phyloP scores from a whole-genome alignment of 1,140 invertebrate species.

The Catajapyx aquilonaris region DNA sequence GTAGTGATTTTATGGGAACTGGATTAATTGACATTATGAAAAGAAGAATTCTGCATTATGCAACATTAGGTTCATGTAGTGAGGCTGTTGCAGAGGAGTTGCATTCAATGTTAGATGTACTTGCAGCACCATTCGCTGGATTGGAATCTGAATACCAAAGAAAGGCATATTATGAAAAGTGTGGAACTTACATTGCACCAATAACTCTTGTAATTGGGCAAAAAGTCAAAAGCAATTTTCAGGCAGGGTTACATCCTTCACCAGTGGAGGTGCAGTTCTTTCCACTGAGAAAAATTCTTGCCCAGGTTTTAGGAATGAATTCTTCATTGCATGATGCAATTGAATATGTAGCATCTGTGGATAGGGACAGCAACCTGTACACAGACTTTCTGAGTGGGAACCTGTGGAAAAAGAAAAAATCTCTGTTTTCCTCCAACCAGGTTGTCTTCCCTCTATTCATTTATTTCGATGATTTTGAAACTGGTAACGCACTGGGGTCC shows the following conservation, averaged over 20 bases:
- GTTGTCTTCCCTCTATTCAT: constrained; percentile 15
- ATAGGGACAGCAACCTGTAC: not conserved
- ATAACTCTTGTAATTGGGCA: not conserved
- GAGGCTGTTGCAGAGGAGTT: not conserved
- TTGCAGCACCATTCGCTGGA: not conserved
- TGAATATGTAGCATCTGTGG: not conserved
- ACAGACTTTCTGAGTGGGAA: constrained; percentile 15
- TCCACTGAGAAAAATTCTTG: not conserved
- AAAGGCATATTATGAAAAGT: not conserved
- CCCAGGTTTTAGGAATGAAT: not conserved
- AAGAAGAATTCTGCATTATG: not conserved
- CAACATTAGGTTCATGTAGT: not conserved
- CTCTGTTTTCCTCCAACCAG: constrained; percentile 9
- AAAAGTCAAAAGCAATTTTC: not conserved
- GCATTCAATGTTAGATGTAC: not conserved
- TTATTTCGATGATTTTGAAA: constrained; percentile 17
- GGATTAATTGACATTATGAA: not conserved
- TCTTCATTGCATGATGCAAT: not conserved
- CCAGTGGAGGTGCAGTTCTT: not conserved
- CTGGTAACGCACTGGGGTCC: constrained; percentile 17
- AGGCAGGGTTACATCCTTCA: not conserved
- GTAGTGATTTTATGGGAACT: not conserved
- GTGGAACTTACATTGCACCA: not conserved
- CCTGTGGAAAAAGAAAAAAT: constrained; percentile 14
- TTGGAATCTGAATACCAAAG: constrained; percentile 1